Percentiles rank a stretch among this genome's conserved stretches.
Conservation (phyloP, 2,113 vertebrate species). For the Lates calcarifer region DNA sequence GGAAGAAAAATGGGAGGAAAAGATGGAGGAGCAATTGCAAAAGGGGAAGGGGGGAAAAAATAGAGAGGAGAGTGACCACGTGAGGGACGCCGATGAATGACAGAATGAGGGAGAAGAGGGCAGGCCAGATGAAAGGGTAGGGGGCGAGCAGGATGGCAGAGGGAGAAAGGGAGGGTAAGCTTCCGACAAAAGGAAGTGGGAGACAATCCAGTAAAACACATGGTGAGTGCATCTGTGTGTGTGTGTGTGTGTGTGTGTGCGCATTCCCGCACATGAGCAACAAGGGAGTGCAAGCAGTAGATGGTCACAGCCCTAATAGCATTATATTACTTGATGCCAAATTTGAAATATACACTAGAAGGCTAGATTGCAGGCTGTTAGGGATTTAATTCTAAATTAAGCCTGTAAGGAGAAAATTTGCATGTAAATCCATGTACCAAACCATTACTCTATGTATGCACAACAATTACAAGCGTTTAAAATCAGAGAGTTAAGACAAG, state of each 20-base stretch:
- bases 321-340: constrained; percentile 71
- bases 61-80: neutral
- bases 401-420: constrained; percentile 58
- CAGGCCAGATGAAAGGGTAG: constrained; percentile 53
- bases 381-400: constrained; percentile 73
- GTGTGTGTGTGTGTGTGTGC: constrained; percentile 9
- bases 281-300: constrained; percentile 46
- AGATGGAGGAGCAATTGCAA: neutral
- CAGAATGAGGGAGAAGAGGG: constrained; percentile 58
- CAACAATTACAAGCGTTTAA: constrained; percentile 63
- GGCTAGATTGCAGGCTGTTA: constrained; percentile 65
- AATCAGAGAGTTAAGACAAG: constrained; percentile 38
- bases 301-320: constrained; percentile 71
- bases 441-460: constrained; percentile 35
- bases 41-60: neutral
- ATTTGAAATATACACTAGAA: constrained; percentile 56
- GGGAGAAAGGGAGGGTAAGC: constrained; percentile 69
- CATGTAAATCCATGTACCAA: constrained; percentile 70
- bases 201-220: constrained; percentile 76
- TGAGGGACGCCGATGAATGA: constrained; percentile 37
- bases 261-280: constrained; percentile 38
- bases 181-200: constrained; percentile 82
- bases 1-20: neutral
- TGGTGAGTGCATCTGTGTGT: constrained; percentile 44
- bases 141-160: constrained; percentile 64